These are phyloP conservation scores for Rhynchophorus ferrugineus DNA, from an alignment of 1,140 invertebrate species.

Conservation along the genomic window DNA sequence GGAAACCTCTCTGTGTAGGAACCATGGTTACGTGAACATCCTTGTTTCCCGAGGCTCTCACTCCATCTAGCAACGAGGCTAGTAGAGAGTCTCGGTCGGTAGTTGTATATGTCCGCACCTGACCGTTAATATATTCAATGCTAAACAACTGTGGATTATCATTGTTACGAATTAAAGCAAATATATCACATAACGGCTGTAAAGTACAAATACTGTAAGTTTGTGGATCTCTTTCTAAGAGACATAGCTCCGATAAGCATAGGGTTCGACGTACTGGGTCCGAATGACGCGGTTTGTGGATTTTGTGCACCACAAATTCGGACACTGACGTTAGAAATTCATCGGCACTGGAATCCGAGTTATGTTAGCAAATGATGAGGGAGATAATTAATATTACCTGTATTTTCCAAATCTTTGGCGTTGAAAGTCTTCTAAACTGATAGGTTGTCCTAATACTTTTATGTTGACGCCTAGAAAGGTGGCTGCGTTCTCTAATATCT, in stretches of 20 bases:
- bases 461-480: conserved; percentile 76
- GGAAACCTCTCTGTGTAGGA: conserved; percentile 71
- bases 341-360: conserved; percentile 39
- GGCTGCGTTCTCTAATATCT: conserved; percentile 72
- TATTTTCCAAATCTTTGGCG: conserved; percentile 84
- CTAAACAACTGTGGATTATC: conserved; percentile 90
- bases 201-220: conserved; percentile 89
- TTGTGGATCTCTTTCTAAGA: conserved; percentile 92
- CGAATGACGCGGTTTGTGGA: conserved; percentile 63
- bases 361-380: too few species aligned
- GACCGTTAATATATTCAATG: conserved; percentile 91
- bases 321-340: conserved; percentile 67
- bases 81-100: conserved; percentile 84
- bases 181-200: conserved; percentile 82
- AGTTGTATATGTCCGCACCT: conserved; percentile 78
- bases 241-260: conserved; percentile 92
- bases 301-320: conserved; percentile 89
- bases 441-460: conserved; percentile 72
- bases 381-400: conserved; percentile 50
- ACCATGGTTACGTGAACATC: conserved; percentile 94
- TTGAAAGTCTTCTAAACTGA: conserved; percentile 79
- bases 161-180: conserved; percentile 82
- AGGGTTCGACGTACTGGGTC: conserved; percentile 78
- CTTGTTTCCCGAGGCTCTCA: conserved; percentile 90
- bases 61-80: conserved; percentile 91